Percentiles rank a stretch among this genome's conserved stretches.
Evolutionary conservation across 2,888 invertebrate genomes (phyloP).

Genomic region (Drosophila crucigera): DNA sequence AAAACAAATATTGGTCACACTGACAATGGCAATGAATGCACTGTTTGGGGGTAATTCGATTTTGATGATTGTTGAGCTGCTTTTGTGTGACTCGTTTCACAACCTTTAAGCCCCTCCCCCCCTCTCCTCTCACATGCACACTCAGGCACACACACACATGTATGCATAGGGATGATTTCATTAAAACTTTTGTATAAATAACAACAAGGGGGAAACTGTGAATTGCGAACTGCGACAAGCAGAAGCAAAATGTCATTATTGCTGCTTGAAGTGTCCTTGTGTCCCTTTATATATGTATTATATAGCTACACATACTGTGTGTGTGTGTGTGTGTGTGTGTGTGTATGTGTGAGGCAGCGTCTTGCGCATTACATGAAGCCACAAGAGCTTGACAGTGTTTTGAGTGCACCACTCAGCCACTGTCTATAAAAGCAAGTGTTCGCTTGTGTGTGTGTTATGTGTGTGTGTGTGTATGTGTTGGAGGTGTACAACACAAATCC

Average conservation of each 20-base stretch:
- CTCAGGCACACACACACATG: neutral
- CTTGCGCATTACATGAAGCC: conserved; percentile 51
- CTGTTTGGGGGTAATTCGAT: conserved; percentile 33
- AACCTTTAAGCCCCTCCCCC: neutral
- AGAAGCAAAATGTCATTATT: conserved; percentile 63
- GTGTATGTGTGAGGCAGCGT: conserved; percentile 21
- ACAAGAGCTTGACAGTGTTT: conserved; percentile 33
- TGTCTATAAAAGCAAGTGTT: conserved; percentile 5
- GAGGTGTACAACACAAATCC: neutral
- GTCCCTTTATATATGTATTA: conserved; percentile 1
- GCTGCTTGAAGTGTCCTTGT: conserved; percentile 59
- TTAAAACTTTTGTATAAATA: conserved; percentile 68
- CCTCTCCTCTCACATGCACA: neutral
- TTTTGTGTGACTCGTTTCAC: conserved; percentile 12
- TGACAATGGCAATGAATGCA: conserved; percentile 37
- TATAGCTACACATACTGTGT: neutral
- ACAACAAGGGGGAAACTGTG: conserved; percentile 33
- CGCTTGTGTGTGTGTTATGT: neutral
- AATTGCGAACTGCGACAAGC: conserved; percentile 27
- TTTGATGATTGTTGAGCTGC: conserved; percentile 39
- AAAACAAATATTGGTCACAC: conserved; percentile 14
- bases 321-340: neutral
- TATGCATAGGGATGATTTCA: conserved; percentile 52
- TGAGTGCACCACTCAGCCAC: conserved; percentile 49
- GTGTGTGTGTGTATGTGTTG: neutral